These are phyloP conservation scores for Chrysoperla carnea DNA, from an alignment of 1,140 invertebrate species.

Conservation along the genomic window DNA sequence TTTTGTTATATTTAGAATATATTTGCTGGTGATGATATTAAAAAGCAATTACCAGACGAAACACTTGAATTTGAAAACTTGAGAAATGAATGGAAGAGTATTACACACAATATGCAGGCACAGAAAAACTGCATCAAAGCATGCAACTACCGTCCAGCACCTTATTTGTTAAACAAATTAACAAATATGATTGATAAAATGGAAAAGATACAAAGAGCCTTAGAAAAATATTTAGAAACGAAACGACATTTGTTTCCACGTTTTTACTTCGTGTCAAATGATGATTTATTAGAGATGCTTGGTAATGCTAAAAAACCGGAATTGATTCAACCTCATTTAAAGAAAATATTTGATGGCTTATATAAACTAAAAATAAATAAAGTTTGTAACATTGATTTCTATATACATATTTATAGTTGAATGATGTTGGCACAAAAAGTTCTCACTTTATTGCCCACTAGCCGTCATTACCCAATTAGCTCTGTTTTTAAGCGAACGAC, in stretches of 20 bases:
- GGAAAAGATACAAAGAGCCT: conserved; percentile 47
- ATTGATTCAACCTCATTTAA: conserved; percentile 62
- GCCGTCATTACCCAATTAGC: no score
- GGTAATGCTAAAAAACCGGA: conserved; percentile 66
- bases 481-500: no score
- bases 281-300: conserved; percentile 71
- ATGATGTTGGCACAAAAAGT: no score
- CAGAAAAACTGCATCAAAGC: conserved; percentile 34
- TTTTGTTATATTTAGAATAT: conserved; percentile 52
- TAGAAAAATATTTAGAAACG: conserved; percentile 70
- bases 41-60: conserved; percentile 64
- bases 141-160: conserved; percentile 30
- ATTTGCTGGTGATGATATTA: conserved; percentile 68
- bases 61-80: conserved; percentile 54
- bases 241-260: conserved; percentile 67
- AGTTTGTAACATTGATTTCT: no score
- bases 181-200: conserved; percentile 42
- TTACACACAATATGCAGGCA: conserved; percentile 40
- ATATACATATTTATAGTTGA: conserved; percentile 2
- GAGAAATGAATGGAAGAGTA: conserved; percentile 49
- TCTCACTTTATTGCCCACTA: no score
- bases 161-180: conserved; percentile 39
- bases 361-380: conserved; percentile 54
- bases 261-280: conserved; percentile 81
- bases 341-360: conserved; percentile 73